Evolutionary conservation across 2,888 invertebrate genomes (phyloP), one percentile per base, ranked within the genome.

Genomic region (Cloeon dipterum): DNA sequence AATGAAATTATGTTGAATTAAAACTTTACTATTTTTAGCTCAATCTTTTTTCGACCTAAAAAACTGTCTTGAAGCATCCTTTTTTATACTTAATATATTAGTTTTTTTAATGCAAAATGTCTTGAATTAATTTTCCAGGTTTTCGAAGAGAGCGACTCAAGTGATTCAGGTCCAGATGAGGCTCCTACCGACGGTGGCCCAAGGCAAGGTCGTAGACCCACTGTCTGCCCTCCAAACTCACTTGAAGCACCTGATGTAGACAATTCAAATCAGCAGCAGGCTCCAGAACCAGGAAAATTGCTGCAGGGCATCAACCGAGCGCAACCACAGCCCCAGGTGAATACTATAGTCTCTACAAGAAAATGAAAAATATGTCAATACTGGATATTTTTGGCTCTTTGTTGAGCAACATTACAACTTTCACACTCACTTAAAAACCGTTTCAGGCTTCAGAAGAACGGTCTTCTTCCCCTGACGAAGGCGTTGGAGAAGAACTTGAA

Each of bases 391-490:
- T n/a, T n/a, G n/a, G n/a, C n/a, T n/a, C n/a, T n/a, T n/a, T n/a
- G n/a, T n/a, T n/a, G n/a, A n/a, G n/a, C n/a, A n/a, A n/a, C n/a
- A n/a, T n/a, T n/a, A n/a, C n/a, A n/a, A n/a, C n/a, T n/a, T n/a
- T n/a, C n/a, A n/a, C n/a, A n/a, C n/a, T n/a, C n/a, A n/a, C n/a
- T n/a, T n/a, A n/a, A n/a, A n/a, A n/a, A n/a, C 21, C 21, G 10
- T 21, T 7, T 21, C 29, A 29, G 29, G 16, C n/a, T 16, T 29
- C 29, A 13, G 29, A 29, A 29, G 29, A 45, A 39, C 40, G 45
- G 20, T 42, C 44, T 5, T 42, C 46, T 14, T 46, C 46, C 3
- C 44, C 46, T 14, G 48, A 49, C 23, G 47, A 49, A 40, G 46
- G 47, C 7, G 43, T 47, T 14, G 48, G 45, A 33, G 46, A 46